phyloP scores from a whole-genome alignment of 2,888 invertebrate genomes.

The Prosapia bicincta region DNA sequence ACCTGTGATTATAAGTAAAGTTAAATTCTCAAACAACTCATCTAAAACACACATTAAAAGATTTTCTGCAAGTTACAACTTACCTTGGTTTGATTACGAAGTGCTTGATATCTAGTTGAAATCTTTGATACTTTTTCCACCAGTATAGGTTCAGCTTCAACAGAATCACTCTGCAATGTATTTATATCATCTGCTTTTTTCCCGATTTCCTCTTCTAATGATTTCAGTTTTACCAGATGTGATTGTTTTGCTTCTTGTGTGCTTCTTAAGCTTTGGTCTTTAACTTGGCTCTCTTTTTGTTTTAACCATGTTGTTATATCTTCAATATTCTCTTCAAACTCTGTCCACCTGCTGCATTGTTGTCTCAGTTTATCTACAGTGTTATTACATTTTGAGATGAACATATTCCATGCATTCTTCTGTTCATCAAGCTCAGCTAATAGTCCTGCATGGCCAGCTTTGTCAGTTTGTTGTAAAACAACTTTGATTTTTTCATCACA shows the following conservation, averaged over 20 bases:
- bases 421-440: constrained; percentile 71
- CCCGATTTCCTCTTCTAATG: constrained; percentile 65
- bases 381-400: constrained; percentile 65
- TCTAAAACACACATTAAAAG: too few species aligned
- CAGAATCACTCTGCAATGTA: constrained; percentile 63
- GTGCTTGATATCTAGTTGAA: constrained; percentile 74
- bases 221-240: constrained; percentile 72
- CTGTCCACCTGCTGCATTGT: constrained; percentile 74
- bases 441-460: constrained; percentile 69
- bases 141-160: constrained; percentile 73
- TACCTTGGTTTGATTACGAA: constrained; percentile 71
- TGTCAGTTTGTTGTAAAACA: constrained; percentile 73
- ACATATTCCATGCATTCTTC: constrained; percentile 69
- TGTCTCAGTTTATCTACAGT: constrained; percentile 70
- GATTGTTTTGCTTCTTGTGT: constrained; percentile 76
- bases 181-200: constrained; percentile 66
- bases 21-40: too few species aligned
- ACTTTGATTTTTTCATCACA: constrained; percentile 68
- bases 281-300: constrained; percentile 76
- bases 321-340: constrained; percentile 74
- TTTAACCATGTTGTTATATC: constrained; percentile 81
- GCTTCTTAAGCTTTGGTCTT: constrained; percentile 85
- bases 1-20: too few species aligned
- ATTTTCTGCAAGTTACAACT: constrained; percentile 10
- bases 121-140: constrained; percentile 71